These are phyloP conservation scores for Petromus typicus DNA, from an alignment of 2,113 vertebrate genomes.

Conservation along the genomic window DNA sequence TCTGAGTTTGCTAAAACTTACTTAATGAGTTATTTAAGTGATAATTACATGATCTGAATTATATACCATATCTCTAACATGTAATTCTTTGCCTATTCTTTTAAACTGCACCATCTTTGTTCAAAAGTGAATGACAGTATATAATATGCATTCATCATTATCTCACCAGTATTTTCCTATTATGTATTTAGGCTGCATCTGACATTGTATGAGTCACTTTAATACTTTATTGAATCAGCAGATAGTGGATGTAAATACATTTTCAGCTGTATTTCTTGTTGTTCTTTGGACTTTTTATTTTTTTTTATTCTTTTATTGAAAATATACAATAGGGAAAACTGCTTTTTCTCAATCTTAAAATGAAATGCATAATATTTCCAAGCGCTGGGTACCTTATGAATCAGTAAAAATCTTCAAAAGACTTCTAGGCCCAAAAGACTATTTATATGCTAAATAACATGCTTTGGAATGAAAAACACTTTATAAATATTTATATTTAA, in stretches of 20 bases:
- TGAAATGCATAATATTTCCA: constrained; percentile 34
- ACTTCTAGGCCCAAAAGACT: neutral
- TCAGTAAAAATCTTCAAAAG: constrained; percentile 39
- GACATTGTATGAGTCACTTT: neutral
- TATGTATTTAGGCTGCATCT: neutral
- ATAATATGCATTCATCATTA: neutral
- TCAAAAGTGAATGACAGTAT: neutral
- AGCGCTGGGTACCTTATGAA: constrained; percentile 13
- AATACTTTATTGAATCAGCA: constrained; percentile 6
- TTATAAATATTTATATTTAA: constrained; percentile 57
- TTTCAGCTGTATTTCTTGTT: neutral
- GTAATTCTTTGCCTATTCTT: neutral
- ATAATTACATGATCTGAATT: neutral
- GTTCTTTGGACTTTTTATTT: constrained; percentile 21
- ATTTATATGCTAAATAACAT: constrained; percentile 63
- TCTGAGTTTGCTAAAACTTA: neutral
- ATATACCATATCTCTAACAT: neutral
- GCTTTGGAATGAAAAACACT: constrained; percentile 57
- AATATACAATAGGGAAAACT: constrained; percentile 21
- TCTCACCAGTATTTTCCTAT: neutral
- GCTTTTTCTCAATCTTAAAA: constrained; percentile 37
- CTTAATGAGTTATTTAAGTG: neutral
- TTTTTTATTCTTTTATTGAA: constrained; percentile 50
- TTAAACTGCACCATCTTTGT: neutral
- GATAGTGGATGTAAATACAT: neutral